Base-by-base conservation (phyloP, 2,888 invertebrate species). In the Netelia virgata region DNA sequence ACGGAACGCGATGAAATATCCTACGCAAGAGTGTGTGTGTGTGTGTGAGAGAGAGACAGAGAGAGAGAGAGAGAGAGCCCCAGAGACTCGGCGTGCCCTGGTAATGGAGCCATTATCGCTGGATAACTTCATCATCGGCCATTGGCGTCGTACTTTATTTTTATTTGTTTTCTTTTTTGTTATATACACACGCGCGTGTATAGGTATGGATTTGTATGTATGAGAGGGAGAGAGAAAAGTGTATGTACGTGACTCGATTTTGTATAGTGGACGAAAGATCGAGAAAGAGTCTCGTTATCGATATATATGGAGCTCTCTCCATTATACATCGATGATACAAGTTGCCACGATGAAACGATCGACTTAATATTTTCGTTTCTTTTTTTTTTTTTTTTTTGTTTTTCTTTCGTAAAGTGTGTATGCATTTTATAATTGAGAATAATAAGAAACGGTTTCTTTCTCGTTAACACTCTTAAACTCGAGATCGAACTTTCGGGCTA, bases 31-130 rank as follows among this genome's bases (percentile, higher is more conserved):
- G 23, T 43, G 50, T 16, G 16, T 10, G 41, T 55, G 23, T 43
- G 50, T 16, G 16, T 10, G 41, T 55, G 50, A 9, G 59, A 5
- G 16, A 18, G 16, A 57, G 57, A 57, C n/a, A 53, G 16, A n/a
- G 53, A 11, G 53, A 53, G 53, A 5, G 23, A 61, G 63, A 53
- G 75, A 64, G 70, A 76, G 43, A 63, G 16, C 89, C 88, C 87
- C 63, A 87, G 87, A 88, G 89, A 90, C 91, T 64, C 72, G 61
- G 73, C 89, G 87, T 87, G 89, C 89, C 87, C 72, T 87, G 85
- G 91, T 93, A 93, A 93, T 93, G 92, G 93, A 93, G 93, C 92
- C 93, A 93, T 93, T 93, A 93, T 92, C 92, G 92, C 91, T 91
- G 92, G 93, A 93, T 93, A 93, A 93, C 93, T 93, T 93, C 93